Conservation (phyloP, 2,888 invertebrate species). For the Rhyacophila evoluta region DNA sequence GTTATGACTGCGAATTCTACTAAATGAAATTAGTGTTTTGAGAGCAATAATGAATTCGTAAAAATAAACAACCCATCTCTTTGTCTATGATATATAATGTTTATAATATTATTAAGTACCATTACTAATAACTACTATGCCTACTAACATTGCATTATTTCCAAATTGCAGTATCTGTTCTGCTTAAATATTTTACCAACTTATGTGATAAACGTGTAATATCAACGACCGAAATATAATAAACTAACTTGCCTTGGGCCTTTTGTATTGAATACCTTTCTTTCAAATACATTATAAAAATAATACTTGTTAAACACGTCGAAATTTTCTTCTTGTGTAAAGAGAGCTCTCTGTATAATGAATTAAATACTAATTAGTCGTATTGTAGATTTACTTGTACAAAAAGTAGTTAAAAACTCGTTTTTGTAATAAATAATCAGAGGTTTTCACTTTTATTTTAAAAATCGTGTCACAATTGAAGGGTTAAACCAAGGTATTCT, state of each 20-base stretch:
- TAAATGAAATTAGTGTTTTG: not conserved
- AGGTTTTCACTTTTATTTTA: not conserved
- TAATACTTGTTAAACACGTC: not conserved
- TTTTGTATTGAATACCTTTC: not conserved
- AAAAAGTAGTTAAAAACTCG: conserved; percentile 7
- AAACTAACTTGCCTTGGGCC: not conserved
- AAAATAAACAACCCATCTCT: not conserved
- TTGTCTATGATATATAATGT: not conserved
- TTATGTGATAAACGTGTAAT: conserved; percentile 9
- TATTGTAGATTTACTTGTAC: not conserved
- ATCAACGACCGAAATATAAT: not conserved
- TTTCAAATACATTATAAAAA: not conserved
- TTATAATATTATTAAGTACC: not conserved
- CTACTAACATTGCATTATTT: not conserved
- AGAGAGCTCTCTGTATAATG: conserved; percentile 5
- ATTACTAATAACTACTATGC: not conserved
- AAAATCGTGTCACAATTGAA: not conserved
- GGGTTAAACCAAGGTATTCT: too few species aligned
- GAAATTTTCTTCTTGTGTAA: not conserved
- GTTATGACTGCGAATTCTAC: not conserved
- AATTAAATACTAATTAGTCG: conserved; percentile 4
- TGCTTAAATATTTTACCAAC: conserved; percentile 11
- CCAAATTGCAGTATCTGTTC: not conserved
- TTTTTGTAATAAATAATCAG: not conserved
- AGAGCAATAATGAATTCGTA: not conserved